phyloP scores from a whole-genome alignment of 2,113 vertebrate species.

The Malurus elegans region DNA sequence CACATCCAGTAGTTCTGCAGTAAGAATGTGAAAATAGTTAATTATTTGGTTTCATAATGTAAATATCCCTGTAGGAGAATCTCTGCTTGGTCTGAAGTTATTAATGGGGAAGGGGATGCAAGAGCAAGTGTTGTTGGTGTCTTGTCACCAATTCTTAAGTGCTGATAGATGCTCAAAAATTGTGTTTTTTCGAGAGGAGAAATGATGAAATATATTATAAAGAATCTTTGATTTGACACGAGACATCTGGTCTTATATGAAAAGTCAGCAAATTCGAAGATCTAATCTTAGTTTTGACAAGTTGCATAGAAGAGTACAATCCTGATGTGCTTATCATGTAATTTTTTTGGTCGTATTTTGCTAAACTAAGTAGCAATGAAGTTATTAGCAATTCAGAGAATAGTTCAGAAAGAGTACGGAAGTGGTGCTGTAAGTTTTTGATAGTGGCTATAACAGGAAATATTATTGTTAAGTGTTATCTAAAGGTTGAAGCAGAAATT shows the following conservation, averaged over 20 bases:
- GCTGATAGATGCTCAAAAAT: neutral
- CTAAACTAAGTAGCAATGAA: neutral
- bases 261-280: neutral
- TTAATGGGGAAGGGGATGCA: neutral
- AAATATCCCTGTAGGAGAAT: neutral
- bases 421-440: neutral
- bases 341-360: neutral
- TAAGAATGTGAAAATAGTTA: neutral
- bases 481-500: neutral
- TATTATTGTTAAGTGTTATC: neutral
- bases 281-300: constrained; percentile 8
- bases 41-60: neutral
- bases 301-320: neutral
- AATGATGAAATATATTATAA: neutral
- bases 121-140: neutral
- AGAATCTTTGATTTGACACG: neutral
- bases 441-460: neutral
- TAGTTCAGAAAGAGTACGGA: neutral
- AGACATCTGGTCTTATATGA: neutral
- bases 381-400: neutral
- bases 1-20: neutral
- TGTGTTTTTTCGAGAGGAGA: neutral
- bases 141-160: neutral
- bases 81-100: neutral
- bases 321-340: neutral